These are phyloP conservation scores for Dicranocentrus wangi DNA, from an alignment of 2,888 invertebrate species.

Conservation along the genomic window DNA sequence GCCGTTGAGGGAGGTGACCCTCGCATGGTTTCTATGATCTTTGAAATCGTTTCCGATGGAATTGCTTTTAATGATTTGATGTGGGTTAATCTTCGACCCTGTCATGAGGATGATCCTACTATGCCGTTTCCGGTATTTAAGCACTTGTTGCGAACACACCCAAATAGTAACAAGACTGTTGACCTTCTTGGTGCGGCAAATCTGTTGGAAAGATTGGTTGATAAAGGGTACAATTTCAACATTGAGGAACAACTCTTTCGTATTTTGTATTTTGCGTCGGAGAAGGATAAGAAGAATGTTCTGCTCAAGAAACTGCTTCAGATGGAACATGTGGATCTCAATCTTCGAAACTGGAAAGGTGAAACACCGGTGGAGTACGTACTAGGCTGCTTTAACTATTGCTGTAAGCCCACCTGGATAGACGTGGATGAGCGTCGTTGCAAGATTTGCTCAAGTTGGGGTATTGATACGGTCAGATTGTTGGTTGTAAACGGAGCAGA, in stretches of 20 bases:
- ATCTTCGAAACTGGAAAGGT: neutral
- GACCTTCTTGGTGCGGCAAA: too few relatives aligned
- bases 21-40: neutral
- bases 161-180: too few relatives aligned
- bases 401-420: constrained; percentile 19
- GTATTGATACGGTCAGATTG: neutral
- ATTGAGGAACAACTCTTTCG: too few relatives aligned
- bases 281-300: neutral
- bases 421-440: neutral
- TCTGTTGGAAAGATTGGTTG: neutral
- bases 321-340: neutral
- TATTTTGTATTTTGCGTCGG: too few relatives aligned
- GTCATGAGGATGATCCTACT: too few relatives aligned
- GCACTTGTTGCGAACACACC: too few relatives aligned
- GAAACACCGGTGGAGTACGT: constrained; percentile 12
- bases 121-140: too few relatives aligned
- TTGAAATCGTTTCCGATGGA: neutral
- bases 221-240: constrained; percentile 14
- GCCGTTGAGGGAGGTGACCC: constrained; percentile 11
- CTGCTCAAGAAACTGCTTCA: constrained; percentile 2
- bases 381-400: neutral
- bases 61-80: neutral
- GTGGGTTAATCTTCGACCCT: too few relatives aligned
- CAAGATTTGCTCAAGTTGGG: neutral
- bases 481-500: too few relatives aligned